Conservation (phyloP, 2,797 vertebrate genomes). For the Eospalax fontanierii region DNA sequence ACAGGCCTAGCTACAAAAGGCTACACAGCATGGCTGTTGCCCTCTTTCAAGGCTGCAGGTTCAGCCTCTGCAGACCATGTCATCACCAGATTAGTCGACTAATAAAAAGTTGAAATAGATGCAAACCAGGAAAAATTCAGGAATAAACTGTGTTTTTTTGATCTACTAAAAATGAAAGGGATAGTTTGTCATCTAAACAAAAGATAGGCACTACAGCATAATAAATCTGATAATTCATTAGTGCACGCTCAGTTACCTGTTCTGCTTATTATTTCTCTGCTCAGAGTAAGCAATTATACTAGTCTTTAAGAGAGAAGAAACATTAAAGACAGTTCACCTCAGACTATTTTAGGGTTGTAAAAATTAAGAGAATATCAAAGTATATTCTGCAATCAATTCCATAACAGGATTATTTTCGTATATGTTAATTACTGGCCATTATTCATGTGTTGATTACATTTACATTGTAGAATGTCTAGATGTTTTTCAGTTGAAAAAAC, state of each 20-base stretch:
- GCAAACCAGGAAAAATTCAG: not conserved
- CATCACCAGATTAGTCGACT: not conserved
- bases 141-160: not conserved
- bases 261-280: constrained; percentile 11
- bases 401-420: not conserved
- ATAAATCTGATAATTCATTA: not conserved
- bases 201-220: not conserved
- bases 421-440: constrained; percentile 14
- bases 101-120: not conserved
- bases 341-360: not conserved
- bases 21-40: not conserved
- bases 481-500: constrained; percentile 55
- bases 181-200: not conserved
- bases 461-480: constrained; percentile 45
- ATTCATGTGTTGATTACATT: constrained; percentile 35
- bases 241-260: not conserved
- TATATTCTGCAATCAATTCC: constrained; percentile 12
- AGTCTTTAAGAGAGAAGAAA: constrained; percentile 27
- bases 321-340: not conserved
- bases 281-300: constrained; percentile 34
- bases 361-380: constrained; percentile 16
- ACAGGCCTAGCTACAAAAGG: not conserved
- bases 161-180: not conserved
- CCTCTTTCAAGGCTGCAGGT: not conserved
- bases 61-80: not conserved